These are phyloP conservation scores for Okamejei kenojei DNA, from an alignment of 2,797 vertebrate genomes.

Conservation along the genomic window DNA sequence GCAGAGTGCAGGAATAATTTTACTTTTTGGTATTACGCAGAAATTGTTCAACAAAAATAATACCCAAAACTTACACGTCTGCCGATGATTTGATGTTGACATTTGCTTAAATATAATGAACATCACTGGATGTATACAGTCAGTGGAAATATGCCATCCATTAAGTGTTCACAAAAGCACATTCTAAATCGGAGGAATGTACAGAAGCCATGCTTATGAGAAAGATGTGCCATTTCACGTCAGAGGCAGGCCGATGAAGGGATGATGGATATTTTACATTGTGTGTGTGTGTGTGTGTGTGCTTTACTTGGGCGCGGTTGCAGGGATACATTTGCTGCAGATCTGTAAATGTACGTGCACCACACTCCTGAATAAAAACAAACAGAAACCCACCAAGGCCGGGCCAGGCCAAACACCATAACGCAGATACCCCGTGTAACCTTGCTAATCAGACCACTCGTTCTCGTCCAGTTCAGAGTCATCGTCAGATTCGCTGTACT, in stretches of 20 bases:
- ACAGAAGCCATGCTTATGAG: slow-evolving; percentile 14
- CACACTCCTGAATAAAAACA: neutral
- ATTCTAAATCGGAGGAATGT: slow-evolving; percentile 7
- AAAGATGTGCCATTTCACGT: neutral
- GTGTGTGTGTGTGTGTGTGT: slow-evolving; percentile 12
- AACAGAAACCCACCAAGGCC: neutral
- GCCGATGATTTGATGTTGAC: neutral
- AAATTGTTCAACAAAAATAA: neutral
- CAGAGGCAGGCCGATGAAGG: neutral
- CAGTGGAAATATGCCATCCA: neutral
- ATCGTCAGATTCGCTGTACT: slow-evolving; percentile 88
- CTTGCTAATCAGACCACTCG: slow-evolving; percentile 79
- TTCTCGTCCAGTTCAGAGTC: slow-evolving; percentile 87
- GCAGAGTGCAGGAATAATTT: neutral
- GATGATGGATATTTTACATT: slow-evolving; percentile 4
- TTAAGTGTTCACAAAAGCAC: slow-evolving; percentile 1
- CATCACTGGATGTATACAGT: neutral
- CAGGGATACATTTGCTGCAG: neutral
- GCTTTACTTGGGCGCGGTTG: neutral
- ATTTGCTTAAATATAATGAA: neutral
- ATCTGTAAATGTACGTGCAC: slow-evolving; percentile 10
- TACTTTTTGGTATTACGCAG: neutral
- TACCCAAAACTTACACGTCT: neutral
- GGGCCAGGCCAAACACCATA: neutral
- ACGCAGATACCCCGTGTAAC: neutral